These are phyloP conservation scores for Nanorana parkeri DNA, from an alignment of 2,113 vertebrate species.

Conservation along the genomic window DNA sequence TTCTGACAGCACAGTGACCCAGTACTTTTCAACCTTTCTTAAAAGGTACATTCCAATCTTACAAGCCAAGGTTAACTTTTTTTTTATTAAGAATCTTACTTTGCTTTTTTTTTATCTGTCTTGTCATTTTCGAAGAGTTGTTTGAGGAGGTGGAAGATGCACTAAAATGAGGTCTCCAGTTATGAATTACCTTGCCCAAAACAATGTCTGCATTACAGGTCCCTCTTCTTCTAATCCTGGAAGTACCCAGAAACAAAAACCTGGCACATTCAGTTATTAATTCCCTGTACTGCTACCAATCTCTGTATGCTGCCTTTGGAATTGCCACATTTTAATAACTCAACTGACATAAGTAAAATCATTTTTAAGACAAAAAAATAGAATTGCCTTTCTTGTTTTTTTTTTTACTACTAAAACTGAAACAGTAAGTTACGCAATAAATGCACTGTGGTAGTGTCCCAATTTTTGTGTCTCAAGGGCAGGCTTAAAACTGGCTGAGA, in stretches of 20 bases:
- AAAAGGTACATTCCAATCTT: conserved; percentile 2
- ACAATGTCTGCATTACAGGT: background rate
- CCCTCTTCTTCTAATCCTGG: background rate
- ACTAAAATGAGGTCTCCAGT: background rate
- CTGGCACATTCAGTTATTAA: background rate
- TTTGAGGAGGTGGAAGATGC: conserved; percentile 9
- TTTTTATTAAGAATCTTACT: conserved; percentile 29
- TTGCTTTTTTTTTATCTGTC: conserved; percentile 45
- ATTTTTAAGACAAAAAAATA: no score
- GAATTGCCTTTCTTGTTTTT: no score
- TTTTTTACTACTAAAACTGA: no score
- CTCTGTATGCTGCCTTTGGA: no score
- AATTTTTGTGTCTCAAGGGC: no score
- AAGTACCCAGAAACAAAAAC: background rate
- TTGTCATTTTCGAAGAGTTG: conserved; percentile 29
- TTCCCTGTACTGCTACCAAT: background rate
- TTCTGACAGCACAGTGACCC: background rate
- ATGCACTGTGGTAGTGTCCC: no score
- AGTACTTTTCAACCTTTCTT: background rate
- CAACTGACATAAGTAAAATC: no score
- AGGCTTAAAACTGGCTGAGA: no score
- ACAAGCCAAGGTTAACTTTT: conserved; percentile 50
- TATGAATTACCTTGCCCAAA: background rate
- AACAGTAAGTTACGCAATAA: no score
- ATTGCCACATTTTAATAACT: background rate